phyloP scores from a whole-genome alignment of 2,797 vertebrate genomes.

The Mastacembelus armatus region DNA sequence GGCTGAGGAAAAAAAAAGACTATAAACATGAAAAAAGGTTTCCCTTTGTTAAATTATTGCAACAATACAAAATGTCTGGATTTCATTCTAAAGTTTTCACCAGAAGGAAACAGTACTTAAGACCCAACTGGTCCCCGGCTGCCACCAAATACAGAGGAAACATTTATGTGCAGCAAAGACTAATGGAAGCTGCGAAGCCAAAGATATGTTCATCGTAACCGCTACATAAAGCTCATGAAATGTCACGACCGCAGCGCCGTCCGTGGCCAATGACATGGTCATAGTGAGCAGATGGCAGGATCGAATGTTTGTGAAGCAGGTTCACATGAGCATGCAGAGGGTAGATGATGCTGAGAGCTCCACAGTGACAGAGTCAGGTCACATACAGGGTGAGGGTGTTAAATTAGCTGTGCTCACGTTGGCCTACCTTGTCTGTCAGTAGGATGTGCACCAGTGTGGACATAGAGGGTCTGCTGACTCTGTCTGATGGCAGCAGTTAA shows the following conservation, averaged over 20 bases:
- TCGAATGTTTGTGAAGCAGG: constrained; percentile 50
- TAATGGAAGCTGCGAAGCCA: constrained; percentile 40
- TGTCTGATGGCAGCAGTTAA: constrained; percentile 98
- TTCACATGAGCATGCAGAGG: constrained; percentile 62
- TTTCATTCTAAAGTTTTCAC: neutral
- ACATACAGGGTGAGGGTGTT: constrained; percentile 10
- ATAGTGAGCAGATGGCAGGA: constrained; percentile 50
- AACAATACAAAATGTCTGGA: neutral
- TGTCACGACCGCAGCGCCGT: constrained; percentile 37
- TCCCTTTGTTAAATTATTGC: neutral
- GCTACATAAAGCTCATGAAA: constrained; percentile 57
- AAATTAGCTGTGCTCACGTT: neutral
- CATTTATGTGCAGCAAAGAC: constrained; percentile 15
- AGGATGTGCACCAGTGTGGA: constrained; percentile 90
- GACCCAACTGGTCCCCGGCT: constrained; percentile 21
- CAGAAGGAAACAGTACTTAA: neutral
- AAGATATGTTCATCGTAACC: constrained; percentile 23
- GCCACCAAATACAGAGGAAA: constrained; percentile 19
- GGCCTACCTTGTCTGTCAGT: constrained; percentile 94
- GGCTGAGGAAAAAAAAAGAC: neutral
- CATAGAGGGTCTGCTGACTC: constrained; percentile 97
- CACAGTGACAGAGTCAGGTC: constrained; percentile 6
- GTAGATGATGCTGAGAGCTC: constrained; percentile 20
- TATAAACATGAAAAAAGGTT: neutral
- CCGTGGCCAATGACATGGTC: constrained; percentile 19